Evolutionary conservation across 2,797 vertebrate species (phyloP).

Genomic region (Ctenopoma multispine): DNA sequence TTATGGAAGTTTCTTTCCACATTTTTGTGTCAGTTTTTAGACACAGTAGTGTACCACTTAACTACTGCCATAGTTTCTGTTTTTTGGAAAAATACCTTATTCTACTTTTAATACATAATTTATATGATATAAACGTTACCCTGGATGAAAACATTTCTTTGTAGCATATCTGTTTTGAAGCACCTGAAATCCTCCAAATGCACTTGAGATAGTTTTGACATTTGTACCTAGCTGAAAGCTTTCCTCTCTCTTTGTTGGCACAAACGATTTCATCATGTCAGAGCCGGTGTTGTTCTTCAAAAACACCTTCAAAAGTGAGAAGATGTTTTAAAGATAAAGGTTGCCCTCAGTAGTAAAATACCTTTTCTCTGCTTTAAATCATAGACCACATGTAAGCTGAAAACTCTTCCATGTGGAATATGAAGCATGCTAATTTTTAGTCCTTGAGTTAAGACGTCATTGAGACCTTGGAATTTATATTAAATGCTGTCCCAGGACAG

Average conservation of each 20-base stretch:
- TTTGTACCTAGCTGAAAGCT: conserved; percentile 1
- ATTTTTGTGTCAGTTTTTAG: background rate
- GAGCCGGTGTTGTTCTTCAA: background rate
- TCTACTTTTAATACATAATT: background rate
- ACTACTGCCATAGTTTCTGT: background rate
- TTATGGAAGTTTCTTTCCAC: background rate
- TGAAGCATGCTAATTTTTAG: background rate
- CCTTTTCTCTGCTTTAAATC: background rate
- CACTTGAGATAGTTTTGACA: background rate
- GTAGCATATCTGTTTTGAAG: background rate
- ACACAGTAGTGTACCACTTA: background rate
- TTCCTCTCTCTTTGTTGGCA: background rate
- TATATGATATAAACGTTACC: background rate
- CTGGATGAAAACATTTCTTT: background rate
- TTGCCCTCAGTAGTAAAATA: background rate
- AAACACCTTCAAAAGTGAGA: background rate
- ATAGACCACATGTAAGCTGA: background rate
- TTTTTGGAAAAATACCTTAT: background rate
- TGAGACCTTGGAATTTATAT: background rate
- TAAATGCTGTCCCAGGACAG: background rate
- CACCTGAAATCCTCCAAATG: background rate
- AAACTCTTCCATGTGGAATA: no score
- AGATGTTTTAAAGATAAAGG: background rate
- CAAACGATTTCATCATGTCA: background rate
- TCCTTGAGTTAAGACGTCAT: background rate